These are phyloP conservation scores for Sipha flava DNA, from an alignment of 1,140 invertebrate species.

Conservation along the genomic window DNA sequence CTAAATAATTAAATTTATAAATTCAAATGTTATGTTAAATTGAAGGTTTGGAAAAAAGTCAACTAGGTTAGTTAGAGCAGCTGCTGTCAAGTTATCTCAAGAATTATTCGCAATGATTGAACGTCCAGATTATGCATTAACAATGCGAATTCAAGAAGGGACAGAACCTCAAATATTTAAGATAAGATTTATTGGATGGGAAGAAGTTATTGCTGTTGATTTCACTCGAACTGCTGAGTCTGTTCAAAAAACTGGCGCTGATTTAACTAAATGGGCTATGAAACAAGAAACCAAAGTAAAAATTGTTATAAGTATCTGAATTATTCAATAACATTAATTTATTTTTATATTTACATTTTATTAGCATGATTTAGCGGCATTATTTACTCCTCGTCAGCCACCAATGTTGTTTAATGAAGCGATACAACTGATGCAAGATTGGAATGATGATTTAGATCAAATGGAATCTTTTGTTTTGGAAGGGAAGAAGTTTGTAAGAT, in stretches of 20 bases:
- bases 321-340: not conserved
- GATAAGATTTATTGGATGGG: constrained; percentile 95
- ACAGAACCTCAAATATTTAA: constrained; percentile 81
- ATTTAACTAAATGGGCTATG: constrained; percentile 86
- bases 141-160: constrained; percentile 81
- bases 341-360: constrained; percentile 33
- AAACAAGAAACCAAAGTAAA: constrained; percentile 80
- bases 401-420: constrained; percentile 78
- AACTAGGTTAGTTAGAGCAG: constrained; percentile 86
- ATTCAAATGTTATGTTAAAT: constrained; percentile 22
- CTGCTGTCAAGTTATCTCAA: constrained; percentile 90
- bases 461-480: constrained; percentile 99
- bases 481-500: constrained; percentile 89
- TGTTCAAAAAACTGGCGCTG: constrained; percentile 89
- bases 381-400: constrained; percentile 91
- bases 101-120: constrained; percentile 90
- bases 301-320: not conserved
- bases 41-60: constrained; percentile 95
- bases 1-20: not conserved
- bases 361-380: constrained; percentile 80
- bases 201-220: constrained; percentile 98
- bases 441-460: constrained; percentile 91
- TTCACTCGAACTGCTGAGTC: constrained; percentile 97
- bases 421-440: constrained; percentile 78
- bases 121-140: constrained; percentile 76